Evolutionary conservation across 2,113 vertebrate genomes (phyloP), one percentile per base, ranked within the genome.

Genomic region (Pygoscelis antarcticus): DNA sequence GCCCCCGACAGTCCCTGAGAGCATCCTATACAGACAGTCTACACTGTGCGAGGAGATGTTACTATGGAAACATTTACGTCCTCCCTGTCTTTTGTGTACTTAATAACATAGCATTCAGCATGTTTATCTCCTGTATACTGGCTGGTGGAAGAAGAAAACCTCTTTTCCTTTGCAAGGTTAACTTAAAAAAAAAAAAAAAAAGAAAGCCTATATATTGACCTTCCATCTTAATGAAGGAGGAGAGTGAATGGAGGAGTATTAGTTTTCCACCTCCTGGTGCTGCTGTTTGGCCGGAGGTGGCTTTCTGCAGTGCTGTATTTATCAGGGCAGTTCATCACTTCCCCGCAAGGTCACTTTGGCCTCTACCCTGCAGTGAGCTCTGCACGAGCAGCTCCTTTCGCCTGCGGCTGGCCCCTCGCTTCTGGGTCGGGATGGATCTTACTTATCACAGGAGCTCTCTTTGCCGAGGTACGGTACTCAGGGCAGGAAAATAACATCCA

Each of bases 41-140:
- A 34, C 55, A 10, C 72, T 11, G 51, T 23, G n/a, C 2, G 2
- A 90, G 34, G 29, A 52, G 49, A 70, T 27, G 91, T 94, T 91
- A 34, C 96, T 34, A 97, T 96, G 95, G 92, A 81, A 95, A 92
- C 96, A 89, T 30, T 92, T 62, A 91, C 66, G 3, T 95, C 92
- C 26, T 88, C 44, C 18, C 12, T 3, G 36, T 23, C 71, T 75
- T 87, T 44, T 74, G 49, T 60, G 36, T 55, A 66, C 47, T 95
- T 79, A 65, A 71, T 22, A 91, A 81, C 40, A 36, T 2, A 71
- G 60, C 51, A 13, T n/a, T 77, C 72, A 11, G 54, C 40, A 4
- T 61, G 61, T 83, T 91, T 92, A 52, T 71, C 58, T 89, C 44
- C 77, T 36, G 49, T 65, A 5, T 16, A 42, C n/a, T 77, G 42